Conservation (phyloP, 1,140 invertebrate genomes). For the Drosophila auraria region DNA sequence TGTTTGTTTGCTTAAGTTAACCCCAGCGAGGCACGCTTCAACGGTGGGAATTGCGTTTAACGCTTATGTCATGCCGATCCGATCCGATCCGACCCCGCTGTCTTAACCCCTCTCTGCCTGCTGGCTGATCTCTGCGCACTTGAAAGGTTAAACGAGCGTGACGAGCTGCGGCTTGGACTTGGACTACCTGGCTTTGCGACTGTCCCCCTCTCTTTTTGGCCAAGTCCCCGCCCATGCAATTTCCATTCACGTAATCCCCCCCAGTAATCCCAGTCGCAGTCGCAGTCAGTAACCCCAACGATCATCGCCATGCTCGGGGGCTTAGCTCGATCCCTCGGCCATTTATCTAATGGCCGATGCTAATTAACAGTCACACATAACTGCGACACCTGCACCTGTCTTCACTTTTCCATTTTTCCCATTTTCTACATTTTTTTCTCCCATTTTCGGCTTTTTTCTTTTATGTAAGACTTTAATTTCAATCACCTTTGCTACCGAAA, state of each 20-base stretch:
- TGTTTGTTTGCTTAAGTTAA: slow-evolving; percentile 12
- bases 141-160: slow-evolving; percentile 68
- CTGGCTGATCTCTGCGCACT: slow-evolving; percentile 54
- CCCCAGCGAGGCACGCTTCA: slow-evolving; percentile 42
- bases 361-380: slow-evolving; percentile 54
- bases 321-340: slow-evolving; percentile 28
- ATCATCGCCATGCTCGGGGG: slow-evolving; percentile 5
- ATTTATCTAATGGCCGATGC: slow-evolving; percentile 39
- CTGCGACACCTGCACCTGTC: slow-evolving; percentile 46
- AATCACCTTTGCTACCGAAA: slow-evolving; percentile 1
- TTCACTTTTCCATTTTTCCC: not conserved
- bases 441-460: slow-evolving; percentile 14
- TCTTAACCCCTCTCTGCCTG: slow-evolving; percentile 8
- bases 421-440: not conserved
- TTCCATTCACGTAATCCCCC: slow-evolving; percentile 32
- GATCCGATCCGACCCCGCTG: slow-evolving; percentile 24
- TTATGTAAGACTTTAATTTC: slow-evolving; percentile 41
- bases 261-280: slow-evolving; percentile 9
- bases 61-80: slow-evolving; percentile 57
- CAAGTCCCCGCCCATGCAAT: not conserved
- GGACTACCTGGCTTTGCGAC: slow-evolving; percentile 27
- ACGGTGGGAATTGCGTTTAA: slow-evolving; percentile 49
- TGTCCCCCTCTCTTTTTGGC: not conserved
- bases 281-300: slow-evolving; percentile 4
- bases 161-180: slow-evolving; percentile 49